Conservation (phyloP, 2,888 invertebrate species). For the Rapana venosa region DNA sequence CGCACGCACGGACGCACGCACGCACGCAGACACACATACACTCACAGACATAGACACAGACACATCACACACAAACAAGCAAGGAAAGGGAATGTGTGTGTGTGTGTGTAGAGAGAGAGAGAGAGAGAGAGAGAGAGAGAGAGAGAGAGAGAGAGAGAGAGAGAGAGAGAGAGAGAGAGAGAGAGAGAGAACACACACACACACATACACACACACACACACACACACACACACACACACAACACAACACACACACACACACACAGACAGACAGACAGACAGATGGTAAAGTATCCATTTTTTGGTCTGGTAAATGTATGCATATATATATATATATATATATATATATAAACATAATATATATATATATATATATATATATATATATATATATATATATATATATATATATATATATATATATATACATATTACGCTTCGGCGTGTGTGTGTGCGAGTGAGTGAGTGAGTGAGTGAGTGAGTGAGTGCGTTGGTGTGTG, state of each 20-base stretch:
- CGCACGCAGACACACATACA: background rate
- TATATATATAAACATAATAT: background rate
- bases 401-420: too few species aligned
- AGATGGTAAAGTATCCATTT: too few species aligned
- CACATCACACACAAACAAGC: background rate
- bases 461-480: background rate
- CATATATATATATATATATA: too few species aligned
- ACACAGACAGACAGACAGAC: too few species aligned
- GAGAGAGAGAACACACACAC: background rate
- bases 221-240: background rate
- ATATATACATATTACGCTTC: too few species aligned
- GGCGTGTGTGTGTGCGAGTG: too few species aligned
- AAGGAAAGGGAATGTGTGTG: background rate
- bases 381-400: background rate
- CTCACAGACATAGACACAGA: background rate
- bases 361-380: background rate
- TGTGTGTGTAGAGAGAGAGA: background rate
- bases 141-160: too few species aligned
- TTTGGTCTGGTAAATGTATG: too few species aligned
- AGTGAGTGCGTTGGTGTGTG: background rate
- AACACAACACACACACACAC: background rate
- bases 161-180: too few species aligned
- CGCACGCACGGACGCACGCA: background rate
- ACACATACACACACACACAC: background rate
- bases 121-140: background rate